phyloP scores from a whole-genome alignment of 2,888 invertebrate species.

The Mesorhabditis belari region DNA sequence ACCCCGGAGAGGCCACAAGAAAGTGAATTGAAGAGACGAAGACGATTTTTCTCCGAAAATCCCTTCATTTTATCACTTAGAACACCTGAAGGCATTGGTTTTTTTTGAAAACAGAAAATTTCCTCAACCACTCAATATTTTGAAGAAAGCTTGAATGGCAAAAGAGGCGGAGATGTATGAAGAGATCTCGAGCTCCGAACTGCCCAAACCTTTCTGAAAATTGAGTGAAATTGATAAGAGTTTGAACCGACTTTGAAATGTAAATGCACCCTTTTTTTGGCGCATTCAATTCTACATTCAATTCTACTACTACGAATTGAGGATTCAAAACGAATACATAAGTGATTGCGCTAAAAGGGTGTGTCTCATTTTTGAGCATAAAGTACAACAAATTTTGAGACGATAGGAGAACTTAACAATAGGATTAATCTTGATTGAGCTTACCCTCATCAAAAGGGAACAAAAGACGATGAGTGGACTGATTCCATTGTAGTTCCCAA shows the following conservation, averaged over 20 bases:
- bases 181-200: constrained; percentile 12
- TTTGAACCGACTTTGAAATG: not conserved
- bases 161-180: constrained; percentile 14
- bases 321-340: too few relatives aligned
- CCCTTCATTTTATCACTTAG: constrained; percentile 5
- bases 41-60: constrained; percentile 7
- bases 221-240: not conserved
- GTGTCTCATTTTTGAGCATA: too few relatives aligned
- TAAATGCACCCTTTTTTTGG: too few relatives aligned
- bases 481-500: constrained; percentile 21
- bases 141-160: constrained; percentile 12
- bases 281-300: too few relatives aligned
- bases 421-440: too few relatives aligned
- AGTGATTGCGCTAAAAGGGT: too few relatives aligned
- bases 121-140: constrained; percentile 14
- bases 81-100: not conserved
- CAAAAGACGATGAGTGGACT: constrained; percentile 17
- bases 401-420: too few relatives aligned
- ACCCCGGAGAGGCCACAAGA: constrained; percentile 17
- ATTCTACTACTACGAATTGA: too few relatives aligned
- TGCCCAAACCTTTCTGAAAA: constrained; percentile 9
- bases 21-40: constrained; percentile 20
- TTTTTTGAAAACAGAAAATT: not conserved
- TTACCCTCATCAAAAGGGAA: constrained; percentile 10
- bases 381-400: too few relatives aligned